phyloP scores from a whole-genome alignment of 2,113 vertebrate species.

The Candoia aspera region DNA sequence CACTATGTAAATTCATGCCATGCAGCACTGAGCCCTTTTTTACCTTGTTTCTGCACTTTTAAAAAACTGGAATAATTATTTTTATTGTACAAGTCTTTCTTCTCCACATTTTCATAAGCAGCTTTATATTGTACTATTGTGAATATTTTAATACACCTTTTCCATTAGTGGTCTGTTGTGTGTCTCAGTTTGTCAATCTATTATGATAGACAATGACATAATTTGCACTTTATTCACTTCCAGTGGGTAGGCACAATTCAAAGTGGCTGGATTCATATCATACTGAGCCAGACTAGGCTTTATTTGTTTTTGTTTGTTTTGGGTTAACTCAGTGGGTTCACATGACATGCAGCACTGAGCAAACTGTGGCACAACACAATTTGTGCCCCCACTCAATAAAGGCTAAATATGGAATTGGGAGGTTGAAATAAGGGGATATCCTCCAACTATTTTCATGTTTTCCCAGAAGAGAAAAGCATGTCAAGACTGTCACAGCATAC shows the following conservation, averaged over 20 bases:
- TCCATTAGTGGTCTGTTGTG: slow-evolving; percentile 52
- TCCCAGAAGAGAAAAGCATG: neutral
- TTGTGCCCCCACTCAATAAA: neutral
- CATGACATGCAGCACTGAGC: neutral
- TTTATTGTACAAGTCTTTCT: slow-evolving; percentile 43
- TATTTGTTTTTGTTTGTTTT: neutral
- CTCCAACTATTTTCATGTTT: neutral
- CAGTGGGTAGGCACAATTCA: neutral
- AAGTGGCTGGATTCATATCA: neutral
- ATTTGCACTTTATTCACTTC: neutral
- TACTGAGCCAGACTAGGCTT: neutral
- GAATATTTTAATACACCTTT: slow-evolving; percentile 77
- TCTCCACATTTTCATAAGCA: slow-evolving; percentile 20
- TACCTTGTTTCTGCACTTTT: slow-evolving; percentile 66
- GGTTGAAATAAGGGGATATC: neutral
- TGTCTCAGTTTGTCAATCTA: slow-evolving; percentile 1
- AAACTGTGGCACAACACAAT: neutral
- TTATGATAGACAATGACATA: neutral
- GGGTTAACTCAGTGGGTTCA: neutral
- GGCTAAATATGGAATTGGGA: neutral
- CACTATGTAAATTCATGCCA: slow-evolving; percentile 43
- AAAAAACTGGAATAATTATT: slow-evolving; percentile 34
- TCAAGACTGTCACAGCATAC: neutral
- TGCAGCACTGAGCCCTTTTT: slow-evolving; percentile 49
- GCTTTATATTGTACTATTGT: slow-evolving; percentile 71